These are phyloP conservation scores for Cancer borealis DNA, from an alignment of 2,888 invertebrate species.

Conservation along the genomic window DNA sequence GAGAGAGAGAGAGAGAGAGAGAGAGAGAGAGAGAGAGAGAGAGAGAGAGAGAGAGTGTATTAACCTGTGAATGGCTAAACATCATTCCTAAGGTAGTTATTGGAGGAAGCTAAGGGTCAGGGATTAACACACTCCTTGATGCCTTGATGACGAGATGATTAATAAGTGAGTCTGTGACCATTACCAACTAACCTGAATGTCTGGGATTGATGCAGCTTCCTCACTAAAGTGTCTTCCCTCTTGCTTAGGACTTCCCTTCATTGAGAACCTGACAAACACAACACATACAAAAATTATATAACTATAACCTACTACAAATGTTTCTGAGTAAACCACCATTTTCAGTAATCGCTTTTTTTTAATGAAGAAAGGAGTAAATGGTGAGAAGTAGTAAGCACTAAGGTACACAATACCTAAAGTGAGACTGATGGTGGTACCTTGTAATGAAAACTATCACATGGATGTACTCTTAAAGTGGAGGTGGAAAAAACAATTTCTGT, in stretches of 20 bases:
- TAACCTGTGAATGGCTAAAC: not conserved
- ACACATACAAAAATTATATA: not conserved
- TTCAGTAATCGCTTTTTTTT: too few relatives aligned
- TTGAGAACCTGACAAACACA: slow-evolving; percentile 64
- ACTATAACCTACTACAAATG: not conserved
- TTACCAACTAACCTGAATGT: slow-evolving; percentile 87
- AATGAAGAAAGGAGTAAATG: not conserved
- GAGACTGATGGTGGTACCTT: not conserved
- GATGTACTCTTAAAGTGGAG: not conserved
- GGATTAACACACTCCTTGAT: slow-evolving; percentile 17
- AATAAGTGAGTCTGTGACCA: not conserved
- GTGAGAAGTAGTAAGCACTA: not conserved
- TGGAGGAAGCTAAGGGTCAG: not conserved
- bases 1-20: slow-evolving; percentile 56
- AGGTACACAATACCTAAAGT: not conserved
- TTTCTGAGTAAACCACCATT: too few relatives aligned
- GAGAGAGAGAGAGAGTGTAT: too few relatives aligned
- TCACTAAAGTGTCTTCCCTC: slow-evolving; percentile 94
- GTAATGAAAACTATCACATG: not conserved
- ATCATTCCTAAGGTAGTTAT: not conserved
- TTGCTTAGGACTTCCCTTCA: slow-evolving; percentile 83
- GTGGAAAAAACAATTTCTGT: not conserved
- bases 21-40: too few relatives aligned
- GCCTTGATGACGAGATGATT: not conserved
- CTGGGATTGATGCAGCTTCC: slow-evolving; percentile 90